Evolutionary conservation across 2,113 vertebrate species (phyloP).

Genomic region (Clarias batrachus): DNA sequence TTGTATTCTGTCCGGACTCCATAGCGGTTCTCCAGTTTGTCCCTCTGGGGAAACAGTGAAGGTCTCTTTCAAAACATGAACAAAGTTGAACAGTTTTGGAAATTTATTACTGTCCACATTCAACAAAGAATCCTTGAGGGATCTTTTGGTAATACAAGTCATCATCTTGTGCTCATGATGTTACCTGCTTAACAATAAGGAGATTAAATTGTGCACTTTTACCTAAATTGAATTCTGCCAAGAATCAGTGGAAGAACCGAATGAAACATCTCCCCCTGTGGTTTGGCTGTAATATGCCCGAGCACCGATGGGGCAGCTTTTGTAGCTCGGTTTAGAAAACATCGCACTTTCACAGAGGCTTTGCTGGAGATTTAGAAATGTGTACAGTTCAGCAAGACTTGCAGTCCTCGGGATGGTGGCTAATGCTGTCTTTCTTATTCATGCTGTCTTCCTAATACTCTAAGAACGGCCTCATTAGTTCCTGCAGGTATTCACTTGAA

Average conservation of each 20-base stretch:
- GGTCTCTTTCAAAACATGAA: background rate
- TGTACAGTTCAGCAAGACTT: background rate
- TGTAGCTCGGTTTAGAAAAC: background rate
- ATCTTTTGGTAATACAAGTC: background rate
- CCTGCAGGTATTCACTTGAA: background rate
- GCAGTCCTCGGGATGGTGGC: background rate
- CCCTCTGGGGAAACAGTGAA: background rate
- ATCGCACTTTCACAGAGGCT: background rate
- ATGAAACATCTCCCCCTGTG: background rate
- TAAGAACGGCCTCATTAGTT: background rate
- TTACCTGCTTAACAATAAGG: background rate
- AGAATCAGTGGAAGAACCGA: background rate
- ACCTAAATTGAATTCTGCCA: background rate
- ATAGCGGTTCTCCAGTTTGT: background rate
- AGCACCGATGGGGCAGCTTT: background rate
- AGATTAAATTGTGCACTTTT: background rate
- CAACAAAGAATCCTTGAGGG: background rate
- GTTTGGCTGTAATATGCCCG: background rate
- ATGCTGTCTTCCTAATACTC: background rate
- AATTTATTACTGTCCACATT: background rate
- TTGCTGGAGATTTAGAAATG: background rate
- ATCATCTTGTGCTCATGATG: background rate
- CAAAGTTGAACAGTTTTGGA: background rate
- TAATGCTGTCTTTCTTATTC: background rate
- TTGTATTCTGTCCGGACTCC: background rate